A percentile compares a stretch with the other conserved stretches of the same genome.
phyloP scores from a whole-genome alignment of 2,797 vertebrate species.

The Pseudochaenichthys georgianus region DNA sequence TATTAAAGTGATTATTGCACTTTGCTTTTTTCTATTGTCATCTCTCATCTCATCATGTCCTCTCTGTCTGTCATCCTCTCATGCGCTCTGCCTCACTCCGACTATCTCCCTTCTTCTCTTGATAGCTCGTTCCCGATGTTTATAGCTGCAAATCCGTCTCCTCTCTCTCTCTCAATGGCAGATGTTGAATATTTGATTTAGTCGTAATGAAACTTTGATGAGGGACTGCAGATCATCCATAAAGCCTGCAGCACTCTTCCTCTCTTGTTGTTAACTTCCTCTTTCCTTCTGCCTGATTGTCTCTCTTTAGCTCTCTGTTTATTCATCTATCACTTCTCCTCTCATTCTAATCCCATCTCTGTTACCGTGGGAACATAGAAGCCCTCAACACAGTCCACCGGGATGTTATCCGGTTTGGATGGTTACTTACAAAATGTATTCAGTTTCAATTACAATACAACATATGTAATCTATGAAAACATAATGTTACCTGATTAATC shows the following conservation, averaged over 20 bases:
- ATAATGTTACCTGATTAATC: too few relatives aligned
- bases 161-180: background rate
- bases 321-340: background rate
- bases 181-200: constrained; percentile 44
- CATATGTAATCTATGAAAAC: too few relatives aligned
- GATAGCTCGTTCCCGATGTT: background rate
- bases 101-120: constrained; percentile 12
- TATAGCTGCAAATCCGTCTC: background rate
- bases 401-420: background rate
- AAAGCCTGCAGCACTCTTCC: background rate
- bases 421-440: too few relatives aligned
- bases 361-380: background rate
- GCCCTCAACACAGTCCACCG: background rate
- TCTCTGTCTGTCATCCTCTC: constrained; percentile 5
- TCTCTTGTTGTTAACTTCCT: constrained; percentile 6
- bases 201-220: constrained; percentile 31
- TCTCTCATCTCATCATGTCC: constrained; percentile 9
- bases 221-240: constrained; percentile 10
- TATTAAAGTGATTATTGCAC: constrained; percentile 22
- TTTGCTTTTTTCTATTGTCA: constrained; percentile 19
- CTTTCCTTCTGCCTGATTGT: constrained; percentile 8
- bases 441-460: too few relatives aligned
- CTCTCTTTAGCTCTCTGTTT: background rate
- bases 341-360: background rate
- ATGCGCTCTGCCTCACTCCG: background rate